Base-by-base conservation (phyloP, 2,113 vertebrate genomes). In the Gadus macrocephalus region DNA sequence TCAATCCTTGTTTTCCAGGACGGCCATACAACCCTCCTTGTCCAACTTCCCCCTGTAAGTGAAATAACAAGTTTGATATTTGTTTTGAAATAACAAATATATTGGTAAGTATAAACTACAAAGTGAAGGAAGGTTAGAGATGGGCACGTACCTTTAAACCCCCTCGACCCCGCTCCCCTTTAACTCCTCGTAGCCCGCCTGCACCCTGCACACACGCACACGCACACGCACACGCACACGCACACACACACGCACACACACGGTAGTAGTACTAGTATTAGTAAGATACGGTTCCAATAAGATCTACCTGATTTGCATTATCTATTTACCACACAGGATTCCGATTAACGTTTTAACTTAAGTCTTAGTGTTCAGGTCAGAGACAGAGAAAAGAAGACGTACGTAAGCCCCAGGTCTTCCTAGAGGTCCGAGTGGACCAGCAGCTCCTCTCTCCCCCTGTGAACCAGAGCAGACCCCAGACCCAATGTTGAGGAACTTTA, bases 401-500 rank as follows among this genome's bases (percentile, higher is more conserved):
- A 95, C 93, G 0, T 90, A 88, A 60, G 60, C 70, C 35, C 93
- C 93, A 22, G 81, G 89, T 25, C 87, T 82, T 0, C 93, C 93
- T 16, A 60, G 79, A 8, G 85, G 86, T 61, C 93, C 92, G 58
- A 38, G 31, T 1, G 69, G 70, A 28, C 93, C 93, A 20, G 73
- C 2, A 9, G 67, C 68, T 22, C 93, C 93, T 0, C 64, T 81
- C n/a, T 42, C 20, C 14, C 93, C 93, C 93, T 95, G 77, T 49
- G 42, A 49, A 49, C 42, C 42, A 49, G 42, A 49, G 42, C 8
- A 49, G 42, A 49, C 42, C 42, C 42, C 42, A 49, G 42, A 49
- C 42, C 8, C 12, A 7, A 49, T 9, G 12, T 6, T 49, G 42
- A 49, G 42, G 42, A 49, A 49, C 42, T 49, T 12, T 9, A 49